phyloP scores from a whole-genome alignment of 2,113 vertebrate species.

The Blennius ocellaris region DNA sequence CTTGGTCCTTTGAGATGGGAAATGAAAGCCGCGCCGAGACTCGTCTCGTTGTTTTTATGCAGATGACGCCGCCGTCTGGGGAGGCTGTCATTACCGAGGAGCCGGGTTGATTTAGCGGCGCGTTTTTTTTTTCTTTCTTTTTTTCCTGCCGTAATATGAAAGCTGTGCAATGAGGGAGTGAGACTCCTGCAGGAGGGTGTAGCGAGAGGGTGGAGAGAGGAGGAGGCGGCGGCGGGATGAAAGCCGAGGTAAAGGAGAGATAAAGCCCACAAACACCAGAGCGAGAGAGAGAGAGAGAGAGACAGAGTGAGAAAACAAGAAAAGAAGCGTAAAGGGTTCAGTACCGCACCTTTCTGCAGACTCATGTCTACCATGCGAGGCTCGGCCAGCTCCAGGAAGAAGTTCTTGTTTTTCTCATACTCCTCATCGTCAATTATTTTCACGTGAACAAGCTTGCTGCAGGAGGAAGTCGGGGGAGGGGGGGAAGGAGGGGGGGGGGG shows the following conservation, averaged over 20 bases:
- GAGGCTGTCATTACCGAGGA: conserved; percentile 16
- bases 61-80: conserved; percentile 31
- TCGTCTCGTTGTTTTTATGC: conserved; percentile 33
- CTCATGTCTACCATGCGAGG: conserved; percentile 89
- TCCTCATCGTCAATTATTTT: conserved; percentile 99
- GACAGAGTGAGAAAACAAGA: conserved; percentile 12
- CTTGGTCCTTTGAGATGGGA: conserved; percentile 29
- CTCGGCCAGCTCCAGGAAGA: conserved; percentile 99
- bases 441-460: conserved; percentile 98
- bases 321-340: conserved; percentile 19
- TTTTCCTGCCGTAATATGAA: conserved; percentile 3
- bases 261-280: background rate
- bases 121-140: background rate
- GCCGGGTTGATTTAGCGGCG: conserved; percentile 3
- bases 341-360: conserved; percentile 85
- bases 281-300: conserved; percentile 20
- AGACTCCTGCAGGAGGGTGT: background rate
- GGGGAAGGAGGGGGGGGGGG: too few relatives aligned
- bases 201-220: background rate
- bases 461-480: conserved; percentile 48
- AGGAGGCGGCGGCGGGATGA: conserved; percentile 21
- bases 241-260: conserved; percentile 24
- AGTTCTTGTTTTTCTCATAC: conserved; percentile 99
- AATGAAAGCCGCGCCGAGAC: conserved; percentile 25
- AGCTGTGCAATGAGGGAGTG: background rate